Conservation (phyloP, 1,140 invertebrate genomes). For the Pseudomyrmex cubaensis region DNA sequence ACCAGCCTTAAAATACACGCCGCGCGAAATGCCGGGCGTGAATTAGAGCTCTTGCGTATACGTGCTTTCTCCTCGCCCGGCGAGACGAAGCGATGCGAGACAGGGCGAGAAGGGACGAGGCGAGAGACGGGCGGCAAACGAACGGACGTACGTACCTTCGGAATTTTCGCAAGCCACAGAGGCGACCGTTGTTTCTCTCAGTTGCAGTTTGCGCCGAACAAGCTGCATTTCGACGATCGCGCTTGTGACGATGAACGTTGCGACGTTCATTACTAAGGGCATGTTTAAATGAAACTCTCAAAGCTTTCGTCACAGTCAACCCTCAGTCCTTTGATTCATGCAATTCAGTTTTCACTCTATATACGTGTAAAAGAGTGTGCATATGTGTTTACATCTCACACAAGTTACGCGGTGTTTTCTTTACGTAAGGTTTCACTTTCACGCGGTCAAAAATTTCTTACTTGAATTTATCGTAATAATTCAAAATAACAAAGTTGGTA, state of each 20-base stretch:
- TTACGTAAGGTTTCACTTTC: not conserved
- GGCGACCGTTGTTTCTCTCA: slow-evolving; percentile 31
- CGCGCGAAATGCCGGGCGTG: slow-evolving; percentile 81
- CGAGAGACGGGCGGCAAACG: slow-evolving; percentile 35
- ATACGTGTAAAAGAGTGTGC: not conserved
- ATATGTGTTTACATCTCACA: not conserved
- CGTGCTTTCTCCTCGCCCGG: slow-evolving; percentile 43
- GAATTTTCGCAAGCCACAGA: slow-evolving; percentile 68
- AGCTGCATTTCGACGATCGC: slow-evolving; percentile 52
- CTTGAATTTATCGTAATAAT: not conserved
- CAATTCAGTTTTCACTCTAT: not conserved
- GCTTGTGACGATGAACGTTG: slow-evolving; percentile 17
- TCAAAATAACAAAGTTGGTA: not conserved
- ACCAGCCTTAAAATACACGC: slow-evolving; percentile 83
- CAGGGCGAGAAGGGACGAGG: slow-evolving; percentile 35
- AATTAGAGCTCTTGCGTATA: slow-evolving; percentile 78
- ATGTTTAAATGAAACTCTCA: slow-evolving; percentile 24
- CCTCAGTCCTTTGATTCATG: no score
- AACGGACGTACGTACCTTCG: slow-evolving; percentile 66
- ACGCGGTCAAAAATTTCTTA: not conserved
- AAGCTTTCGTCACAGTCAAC: not conserved
- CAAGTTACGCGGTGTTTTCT: not conserved
- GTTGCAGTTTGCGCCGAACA: not conserved
- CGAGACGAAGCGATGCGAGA: slow-evolving; percentile 36
- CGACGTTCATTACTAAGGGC: slow-evolving; percentile 24